Percentiles rank a stretch among this genome's conserved stretches.
Evolutionary conservation across 2,888 invertebrate genomes (phyloP).

Genomic region (Aspidiotus rigidus): DNA sequence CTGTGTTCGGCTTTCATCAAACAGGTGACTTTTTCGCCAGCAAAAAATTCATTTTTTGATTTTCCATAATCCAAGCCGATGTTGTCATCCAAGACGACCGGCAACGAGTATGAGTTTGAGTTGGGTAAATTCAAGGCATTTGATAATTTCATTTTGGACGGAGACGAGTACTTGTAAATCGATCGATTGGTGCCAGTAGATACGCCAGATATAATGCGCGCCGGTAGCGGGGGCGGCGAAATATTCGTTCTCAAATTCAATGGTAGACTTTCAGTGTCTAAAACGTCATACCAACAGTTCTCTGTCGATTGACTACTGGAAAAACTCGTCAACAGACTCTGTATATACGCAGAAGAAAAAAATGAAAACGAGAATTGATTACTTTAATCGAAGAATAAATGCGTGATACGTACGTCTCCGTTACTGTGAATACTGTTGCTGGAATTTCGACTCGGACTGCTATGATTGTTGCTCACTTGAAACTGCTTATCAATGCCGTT

Average conservation of each 20-base stretch:
- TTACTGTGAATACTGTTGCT: slow-evolving; percentile 17
- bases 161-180: slow-evolving; percentile 36
- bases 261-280: slow-evolving; percentile 45
- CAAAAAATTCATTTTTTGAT: slow-evolving; percentile 31
- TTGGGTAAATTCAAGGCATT: slow-evolving; percentile 43
- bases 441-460: not conserved
- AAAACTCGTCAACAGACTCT: slow-evolving; percentile 54
- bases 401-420: slow-evolving; percentile 12
- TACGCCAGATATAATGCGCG: slow-evolving; percentile 41
- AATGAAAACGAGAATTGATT: not conserved
- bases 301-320: slow-evolving; percentile 56
- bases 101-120: slow-evolving; percentile 35
- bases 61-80: slow-evolving; percentile 20
- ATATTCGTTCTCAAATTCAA: slow-evolving; percentile 31
- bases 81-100: slow-evolving; percentile 16
- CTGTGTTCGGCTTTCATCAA: slow-evolving; percentile 42
- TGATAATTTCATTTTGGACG: slow-evolving; percentile 43
- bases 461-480: slow-evolving; percentile 43
- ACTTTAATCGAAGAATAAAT: not conserved
- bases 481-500: slow-evolving; percentile 43
- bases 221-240: slow-evolving; percentile 48
- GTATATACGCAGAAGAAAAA: slow-evolving; percentile 38
- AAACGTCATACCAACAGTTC: slow-evolving; percentile 53
- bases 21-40: slow-evolving; percentile 46
- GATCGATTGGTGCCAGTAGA: slow-evolving; percentile 31